phyloP scores from a whole-genome alignment of 2,888 invertebrate species.

The Actias luna region DNA sequence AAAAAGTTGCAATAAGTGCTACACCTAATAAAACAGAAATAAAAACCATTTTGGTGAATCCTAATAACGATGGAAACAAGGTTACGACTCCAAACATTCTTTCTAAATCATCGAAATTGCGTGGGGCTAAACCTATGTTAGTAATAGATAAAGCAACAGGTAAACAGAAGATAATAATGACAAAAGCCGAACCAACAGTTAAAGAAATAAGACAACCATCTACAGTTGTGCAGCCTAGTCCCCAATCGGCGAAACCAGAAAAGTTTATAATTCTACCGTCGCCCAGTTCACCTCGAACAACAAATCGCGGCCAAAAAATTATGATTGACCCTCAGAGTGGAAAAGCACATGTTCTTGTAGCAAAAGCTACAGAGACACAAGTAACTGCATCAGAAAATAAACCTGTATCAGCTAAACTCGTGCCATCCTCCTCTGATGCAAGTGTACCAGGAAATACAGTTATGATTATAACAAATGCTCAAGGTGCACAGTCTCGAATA shows the following conservation, averaged over 20 bases:
- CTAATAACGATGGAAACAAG: conserved; percentile 58
- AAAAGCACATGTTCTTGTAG: conserved; percentile 69
- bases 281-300: conserved; percentile 55
- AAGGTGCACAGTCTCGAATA: conserved; percentile 82
- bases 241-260: conserved; percentile 58
- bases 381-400: conserved; percentile 51
- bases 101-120: conserved; percentile 72
- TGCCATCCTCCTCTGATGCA: conserved; percentile 56
- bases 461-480: conserved; percentile 84
- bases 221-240: conserved; percentile 51
- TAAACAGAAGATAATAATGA: conserved; percentile 74
- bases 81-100: conserved; percentile 73
- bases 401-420: conserved; percentile 66
- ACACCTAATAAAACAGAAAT: conserved; percentile 57
- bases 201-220: conserved; percentile 60
- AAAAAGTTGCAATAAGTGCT: conserved; percentile 52
- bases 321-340: conserved; percentile 75
- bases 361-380: conserved; percentile 54
- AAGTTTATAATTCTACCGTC: conserved; percentile 73
- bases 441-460: conserved; percentile 77
- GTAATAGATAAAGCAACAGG: conserved; percentile 74
- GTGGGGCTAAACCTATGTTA: conserved; percentile 72
- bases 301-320: conserved; percentile 69
- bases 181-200: conserved; percentile 58
- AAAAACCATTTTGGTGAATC: conserved; percentile 68